Conservation (phyloP, 2,797 vertebrate genomes). For the Lepus oiostolus region DNA sequence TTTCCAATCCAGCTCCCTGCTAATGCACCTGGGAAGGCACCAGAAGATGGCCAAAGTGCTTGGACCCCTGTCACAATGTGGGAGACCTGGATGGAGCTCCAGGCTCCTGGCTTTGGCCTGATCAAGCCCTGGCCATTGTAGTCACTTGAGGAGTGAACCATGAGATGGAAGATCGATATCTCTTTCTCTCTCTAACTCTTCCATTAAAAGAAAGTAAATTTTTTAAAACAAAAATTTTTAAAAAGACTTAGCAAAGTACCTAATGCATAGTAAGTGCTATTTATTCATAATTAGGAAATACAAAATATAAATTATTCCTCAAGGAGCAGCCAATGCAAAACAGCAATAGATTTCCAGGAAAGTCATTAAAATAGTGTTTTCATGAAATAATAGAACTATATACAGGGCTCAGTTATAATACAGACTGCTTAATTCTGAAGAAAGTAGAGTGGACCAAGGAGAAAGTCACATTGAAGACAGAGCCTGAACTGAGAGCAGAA, state of each 20-base stretch:
- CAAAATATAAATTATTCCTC: constrained; percentile 40
- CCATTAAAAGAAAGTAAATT: too few species aligned
- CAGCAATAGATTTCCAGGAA: constrained; percentile 35
- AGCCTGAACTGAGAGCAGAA: not conserved
- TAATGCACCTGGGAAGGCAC: too few species aligned
- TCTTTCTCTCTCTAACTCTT: too few species aligned
- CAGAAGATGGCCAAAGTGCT: too few species aligned
- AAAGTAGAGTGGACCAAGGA: not conserved
- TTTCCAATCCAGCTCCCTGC: too few species aligned
- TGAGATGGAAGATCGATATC: too few species aligned
- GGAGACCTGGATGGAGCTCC: too few species aligned
- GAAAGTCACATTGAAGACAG: not conserved
- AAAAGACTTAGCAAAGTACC: not conserved
- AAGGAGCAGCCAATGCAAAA: not conserved
- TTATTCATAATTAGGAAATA: constrained; percentile 11
- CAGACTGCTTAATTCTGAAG: not conserved
- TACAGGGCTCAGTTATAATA: not conserved
- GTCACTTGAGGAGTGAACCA: too few species aligned
- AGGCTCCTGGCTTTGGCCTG: too few species aligned
- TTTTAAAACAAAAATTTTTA: too few species aligned
- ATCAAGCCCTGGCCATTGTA: too few species aligned
- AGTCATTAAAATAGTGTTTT: not conserved
- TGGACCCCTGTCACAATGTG: too few species aligned
- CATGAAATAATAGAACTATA: not conserved
- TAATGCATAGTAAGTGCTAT: not conserved